A percentile compares a stretch with the other conserved stretches of the same genome.
These are phyloP conservation scores for Halotydeus destructor DNA, from an alignment of 1,140 invertebrate genomes.

Conservation along the genomic window DNA sequence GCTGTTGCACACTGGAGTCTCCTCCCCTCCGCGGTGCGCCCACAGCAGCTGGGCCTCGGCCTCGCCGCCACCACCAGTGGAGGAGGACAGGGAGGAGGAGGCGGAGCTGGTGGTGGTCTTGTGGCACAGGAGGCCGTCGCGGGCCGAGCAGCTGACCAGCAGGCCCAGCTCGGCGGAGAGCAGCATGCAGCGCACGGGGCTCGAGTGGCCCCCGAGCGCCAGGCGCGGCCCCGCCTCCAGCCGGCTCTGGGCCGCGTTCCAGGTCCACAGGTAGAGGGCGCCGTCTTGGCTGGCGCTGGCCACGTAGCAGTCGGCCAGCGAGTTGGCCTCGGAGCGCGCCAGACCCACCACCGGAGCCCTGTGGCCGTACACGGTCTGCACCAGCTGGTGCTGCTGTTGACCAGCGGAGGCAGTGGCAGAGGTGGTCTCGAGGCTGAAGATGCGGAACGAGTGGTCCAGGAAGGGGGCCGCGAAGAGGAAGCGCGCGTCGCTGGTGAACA, in stretches of 20 bases:
- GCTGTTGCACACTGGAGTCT: neutral
- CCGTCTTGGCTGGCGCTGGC: constrained; percentile 93
- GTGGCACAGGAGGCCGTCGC: constrained; percentile 13
- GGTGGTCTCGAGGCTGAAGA: constrained; percentile 92
- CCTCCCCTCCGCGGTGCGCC: constrained; percentile 10
- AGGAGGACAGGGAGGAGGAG: too few species aligned
- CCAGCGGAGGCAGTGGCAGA: too few species aligned
- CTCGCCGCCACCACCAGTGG: too few species aligned
- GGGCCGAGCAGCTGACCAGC: constrained; percentile 57
- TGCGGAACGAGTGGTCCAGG: constrained; percentile 96
- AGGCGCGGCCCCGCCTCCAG: constrained; percentile 42
- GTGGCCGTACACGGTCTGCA: constrained; percentile 95
- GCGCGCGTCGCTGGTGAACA: constrained; percentile 2
- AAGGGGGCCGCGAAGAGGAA: constrained; percentile 43
- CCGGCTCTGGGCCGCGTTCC: constrained; percentile 44
- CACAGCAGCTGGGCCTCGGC: constrained; percentile 8
- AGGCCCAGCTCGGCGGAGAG: constrained; percentile 92
- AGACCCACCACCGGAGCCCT: constrained; percentile 95
- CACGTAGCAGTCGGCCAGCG: constrained; percentile 94
- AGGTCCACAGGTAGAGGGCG: constrained; percentile 86
- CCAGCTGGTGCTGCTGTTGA: too few species aligned
- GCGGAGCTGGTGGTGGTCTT: constrained; percentile 13
- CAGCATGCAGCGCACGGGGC: constrained; percentile 76
- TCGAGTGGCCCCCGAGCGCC: constrained; percentile 88
- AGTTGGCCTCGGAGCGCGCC: constrained; percentile 87